phyloP scores from a whole-genome alignment of 2,888 invertebrate species.

The Rhagophthalmus giganteus region DNA sequence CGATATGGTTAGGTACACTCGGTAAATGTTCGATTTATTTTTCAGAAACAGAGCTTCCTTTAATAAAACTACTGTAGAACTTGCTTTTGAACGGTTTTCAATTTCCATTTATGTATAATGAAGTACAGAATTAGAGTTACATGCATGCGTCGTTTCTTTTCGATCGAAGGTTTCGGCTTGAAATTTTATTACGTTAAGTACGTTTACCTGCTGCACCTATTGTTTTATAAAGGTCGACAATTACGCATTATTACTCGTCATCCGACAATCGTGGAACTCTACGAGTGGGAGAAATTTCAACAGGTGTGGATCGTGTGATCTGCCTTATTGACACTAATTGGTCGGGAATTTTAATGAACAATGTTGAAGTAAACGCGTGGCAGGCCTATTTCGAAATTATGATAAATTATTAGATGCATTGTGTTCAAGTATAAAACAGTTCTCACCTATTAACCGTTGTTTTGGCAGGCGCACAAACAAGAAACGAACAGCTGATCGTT shows the following conservation, averaged over 20 bases:
- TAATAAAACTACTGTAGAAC: no score
- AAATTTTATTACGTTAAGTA: slow-evolving; percentile 4
- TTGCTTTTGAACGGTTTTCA: no score
- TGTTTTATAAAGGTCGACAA: no score
- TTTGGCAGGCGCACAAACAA: slow-evolving; percentile 20
- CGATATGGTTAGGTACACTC: slow-evolving; percentile 29
- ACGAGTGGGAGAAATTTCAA: slow-evolving; percentile 15
- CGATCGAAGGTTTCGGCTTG: neutral
- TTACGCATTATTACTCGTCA: no score
- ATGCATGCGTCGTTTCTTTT: no score
- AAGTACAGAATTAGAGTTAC: no score
- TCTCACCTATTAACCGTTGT: slow-evolving; percentile 23
- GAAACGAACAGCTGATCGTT: slow-evolving; percentile 13
- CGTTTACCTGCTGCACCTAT: no score
- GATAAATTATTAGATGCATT: slow-evolving; percentile 26
- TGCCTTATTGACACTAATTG: slow-evolving; percentile 30
- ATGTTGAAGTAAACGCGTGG: slow-evolving; percentile 8
- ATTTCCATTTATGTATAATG: slow-evolving; percentile 3
- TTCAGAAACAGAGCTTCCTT: slow-evolving; percentile 6
- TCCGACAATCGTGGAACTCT: no score
- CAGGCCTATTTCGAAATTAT: slow-evolving; percentile 21
- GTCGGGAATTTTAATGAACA: slow-evolving; percentile 27
- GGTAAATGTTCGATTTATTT: slow-evolving; percentile 29
- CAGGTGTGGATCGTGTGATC: slow-evolving; percentile 20
- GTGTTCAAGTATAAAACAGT: slow-evolving; percentile 21